Percentiles rank a stretch among this genome's conserved stretches.
phyloP scores from a whole-genome alignment of 1,140 invertebrate genomes.

The Mizuhopecten yessoensis region DNA sequence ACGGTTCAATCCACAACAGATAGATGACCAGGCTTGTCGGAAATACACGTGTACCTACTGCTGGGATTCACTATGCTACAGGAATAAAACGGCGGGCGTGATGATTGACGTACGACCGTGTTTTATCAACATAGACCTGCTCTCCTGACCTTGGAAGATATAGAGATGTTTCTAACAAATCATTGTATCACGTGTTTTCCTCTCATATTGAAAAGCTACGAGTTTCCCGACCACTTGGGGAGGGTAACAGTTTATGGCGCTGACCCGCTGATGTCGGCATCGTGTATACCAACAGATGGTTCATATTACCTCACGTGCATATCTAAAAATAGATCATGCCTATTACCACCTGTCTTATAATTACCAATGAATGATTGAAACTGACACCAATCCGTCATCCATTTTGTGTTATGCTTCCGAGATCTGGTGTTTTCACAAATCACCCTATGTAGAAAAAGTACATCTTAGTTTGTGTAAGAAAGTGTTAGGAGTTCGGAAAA shows the following conservation, averaged over 20 bases:
- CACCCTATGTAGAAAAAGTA: too few species aligned
- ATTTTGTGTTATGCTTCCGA: too few species aligned
- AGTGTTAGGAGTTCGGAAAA: too few species aligned
- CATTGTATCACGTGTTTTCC: neutral
- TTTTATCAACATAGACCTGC: conserved; percentile 27
- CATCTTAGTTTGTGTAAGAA: too few species aligned
- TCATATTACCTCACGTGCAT: neutral
- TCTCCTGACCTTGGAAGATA: neutral
- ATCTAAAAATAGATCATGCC: neutral
- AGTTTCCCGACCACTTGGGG: neutral
- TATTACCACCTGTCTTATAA: too few species aligned
- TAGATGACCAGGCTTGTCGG: neutral
- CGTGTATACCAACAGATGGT: neutral
- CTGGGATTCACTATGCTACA: neutral
- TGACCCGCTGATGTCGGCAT: neutral
- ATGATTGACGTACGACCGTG: neutral
- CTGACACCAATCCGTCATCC: too few species aligned
- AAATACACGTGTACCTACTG: neutral
- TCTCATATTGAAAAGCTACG: neutral
- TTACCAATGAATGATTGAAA: too few species aligned
- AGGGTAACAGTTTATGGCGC: neutral
- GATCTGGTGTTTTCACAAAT: too few species aligned
- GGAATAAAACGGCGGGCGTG: neutral
- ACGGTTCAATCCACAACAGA: neutral
- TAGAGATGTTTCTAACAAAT: conserved; percentile 13